These are phyloP conservation scores for Microctonus brassicae DNA, from an alignment of 2,888 invertebrate species.

Conservation along the genomic window DNA sequence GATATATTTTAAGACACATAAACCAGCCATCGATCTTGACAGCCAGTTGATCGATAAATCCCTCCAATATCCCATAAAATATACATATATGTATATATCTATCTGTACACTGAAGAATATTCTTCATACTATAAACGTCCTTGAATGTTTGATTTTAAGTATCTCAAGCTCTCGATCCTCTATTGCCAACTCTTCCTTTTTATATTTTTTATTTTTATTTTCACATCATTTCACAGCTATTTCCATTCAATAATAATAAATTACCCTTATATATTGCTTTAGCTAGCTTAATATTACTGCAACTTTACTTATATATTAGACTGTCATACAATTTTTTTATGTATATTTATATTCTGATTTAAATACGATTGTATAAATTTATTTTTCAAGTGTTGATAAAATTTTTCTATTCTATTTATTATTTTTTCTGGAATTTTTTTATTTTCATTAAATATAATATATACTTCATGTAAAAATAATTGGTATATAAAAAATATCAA, in stretches of 20 bases:
- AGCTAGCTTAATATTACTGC: neutral
- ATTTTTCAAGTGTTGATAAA: too few relatives aligned
- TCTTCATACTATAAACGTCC: neutral
- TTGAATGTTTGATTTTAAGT: constrained; percentile 1
- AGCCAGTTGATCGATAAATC: constrained; percentile 33
- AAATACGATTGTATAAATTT: too few relatives aligned
- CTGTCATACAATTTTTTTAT: too few relatives aligned
- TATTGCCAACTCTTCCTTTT: neutral
- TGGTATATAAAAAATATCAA: too few relatives aligned
- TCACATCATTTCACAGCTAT: neutral
- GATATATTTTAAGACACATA: neutral
- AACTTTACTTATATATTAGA: neutral
- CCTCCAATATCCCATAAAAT: constrained; percentile 13
- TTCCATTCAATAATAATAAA: neutral
- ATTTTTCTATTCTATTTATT: too few relatives aligned
- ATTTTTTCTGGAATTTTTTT: too few relatives aligned
- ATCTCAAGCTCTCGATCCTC: neutral
- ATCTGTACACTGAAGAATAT: neutral
- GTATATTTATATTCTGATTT: too few relatives aligned
- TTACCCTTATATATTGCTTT: neutral
- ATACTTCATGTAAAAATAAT: too few relatives aligned
- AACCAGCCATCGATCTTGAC: constrained; percentile 24
- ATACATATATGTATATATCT: too few relatives aligned
- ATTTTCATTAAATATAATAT: too few relatives aligned
- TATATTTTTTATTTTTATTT: neutral